Evolutionary conservation across 2,888 invertebrate species (phyloP).

Genomic region (Chamaedrilus cognettii): DNA sequence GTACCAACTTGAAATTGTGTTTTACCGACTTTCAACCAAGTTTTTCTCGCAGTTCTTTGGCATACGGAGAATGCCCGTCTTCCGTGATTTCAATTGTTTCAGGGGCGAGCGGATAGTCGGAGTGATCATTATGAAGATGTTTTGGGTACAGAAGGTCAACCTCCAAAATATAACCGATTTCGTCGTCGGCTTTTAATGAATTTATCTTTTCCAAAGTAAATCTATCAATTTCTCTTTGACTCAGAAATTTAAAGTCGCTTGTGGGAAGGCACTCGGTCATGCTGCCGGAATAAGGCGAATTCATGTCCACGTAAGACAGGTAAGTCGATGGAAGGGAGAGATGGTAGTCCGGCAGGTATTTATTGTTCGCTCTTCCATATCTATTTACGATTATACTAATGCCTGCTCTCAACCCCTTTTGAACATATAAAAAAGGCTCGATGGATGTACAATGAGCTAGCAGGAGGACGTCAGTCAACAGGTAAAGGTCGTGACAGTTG

Average conservation of each 20-base stretch:
- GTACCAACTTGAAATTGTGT: neutral
- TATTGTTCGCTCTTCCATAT: conserved; percentile 8
- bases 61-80: neutral
- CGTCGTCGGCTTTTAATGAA: neutral
- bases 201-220: no score
- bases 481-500: conserved; percentile 19
- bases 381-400: neutral
- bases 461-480: conserved; percentile 19
- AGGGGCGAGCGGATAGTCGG: conserved; percentile 13
- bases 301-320: conserved; percentile 3
- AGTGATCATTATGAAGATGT: conserved; percentile 1
- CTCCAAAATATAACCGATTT: conserved; percentile 3
- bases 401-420: conserved; percentile 22
- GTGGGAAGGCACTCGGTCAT: conserved; percentile 3
- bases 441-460: conserved; percentile 29
- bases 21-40: no score
- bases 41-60: neutral
- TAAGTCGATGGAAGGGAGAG: neutral
- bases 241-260: conserved; percentile 1
- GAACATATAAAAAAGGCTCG: conserved; percentile 37
- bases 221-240: neutral
- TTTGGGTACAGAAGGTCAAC: conserved; percentile 10
- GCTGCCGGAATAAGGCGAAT: conserved; percentile 7
- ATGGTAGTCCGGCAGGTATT: neutral
- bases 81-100: neutral